phyloP scores from a whole-genome alignment of 2,113 vertebrate genomes.

The Sterrhoptilus dennistouni region DNA sequence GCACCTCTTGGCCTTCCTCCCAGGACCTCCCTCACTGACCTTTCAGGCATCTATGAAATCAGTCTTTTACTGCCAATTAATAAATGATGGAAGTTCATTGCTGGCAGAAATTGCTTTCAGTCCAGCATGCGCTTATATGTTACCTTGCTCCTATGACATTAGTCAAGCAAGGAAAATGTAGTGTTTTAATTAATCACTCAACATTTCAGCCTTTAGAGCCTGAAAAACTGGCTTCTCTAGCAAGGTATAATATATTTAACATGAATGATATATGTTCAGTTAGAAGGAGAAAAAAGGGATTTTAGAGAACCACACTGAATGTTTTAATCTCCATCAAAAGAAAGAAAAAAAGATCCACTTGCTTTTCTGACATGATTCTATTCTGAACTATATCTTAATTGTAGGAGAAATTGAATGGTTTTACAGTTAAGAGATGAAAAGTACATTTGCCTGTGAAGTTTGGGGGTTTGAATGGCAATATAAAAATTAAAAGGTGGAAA shows the following conservation, averaged over 20 bases:
- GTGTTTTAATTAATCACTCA: conserved; percentile 19
- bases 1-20: neutral
- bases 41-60: neutral
- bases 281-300: neutral
- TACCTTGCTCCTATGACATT: neutral
- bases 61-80: conserved; percentile 3
- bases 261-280: neutral
- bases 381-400: neutral
- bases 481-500: neutral
- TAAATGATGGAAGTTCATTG: neutral
- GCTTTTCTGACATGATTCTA: neutral
- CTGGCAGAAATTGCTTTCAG: neutral
- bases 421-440: neutral
- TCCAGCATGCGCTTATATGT: neutral
- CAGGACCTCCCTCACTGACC: neutral
- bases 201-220: neutral
- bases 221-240: neutral
- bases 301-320: neutral
- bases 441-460: neutral
- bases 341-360: neutral
- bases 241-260: neutral
- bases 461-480: neutral
- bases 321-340: neutral
- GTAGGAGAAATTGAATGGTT: neutral
- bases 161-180: neutral